These are phyloP conservation scores for Syrmaticus mikado DNA, from an alignment of 2,113 vertebrate genomes.

Conservation along the genomic window DNA sequence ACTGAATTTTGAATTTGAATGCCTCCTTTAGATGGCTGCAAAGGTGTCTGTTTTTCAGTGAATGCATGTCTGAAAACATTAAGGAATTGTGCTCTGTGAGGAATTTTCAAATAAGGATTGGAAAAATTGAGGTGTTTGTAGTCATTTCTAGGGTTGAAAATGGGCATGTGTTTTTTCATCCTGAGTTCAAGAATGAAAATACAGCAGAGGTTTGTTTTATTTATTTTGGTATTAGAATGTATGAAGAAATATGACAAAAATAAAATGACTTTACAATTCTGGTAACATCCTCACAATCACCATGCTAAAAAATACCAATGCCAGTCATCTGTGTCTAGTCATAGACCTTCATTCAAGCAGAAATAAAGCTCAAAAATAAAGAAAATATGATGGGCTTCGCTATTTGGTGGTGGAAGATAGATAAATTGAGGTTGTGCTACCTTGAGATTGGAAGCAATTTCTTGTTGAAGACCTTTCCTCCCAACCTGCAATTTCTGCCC, in stretches of 20 bases:
- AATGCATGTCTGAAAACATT: neutral
- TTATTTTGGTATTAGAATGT: neutral
- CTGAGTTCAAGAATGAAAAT: neutral
- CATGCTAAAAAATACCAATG: neutral
- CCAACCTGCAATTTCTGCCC: neutral
- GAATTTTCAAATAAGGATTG: neutral
- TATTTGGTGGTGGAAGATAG: neutral
- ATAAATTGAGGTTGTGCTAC: neutral
- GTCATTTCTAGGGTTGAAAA: neutral
- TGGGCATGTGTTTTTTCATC: neutral
- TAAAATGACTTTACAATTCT: neutral
- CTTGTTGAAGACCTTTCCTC: neutral
- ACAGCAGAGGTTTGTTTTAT: neutral
- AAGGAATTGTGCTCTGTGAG: neutral
- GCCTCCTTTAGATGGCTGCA: neutral
- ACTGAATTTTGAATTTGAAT: neutral
- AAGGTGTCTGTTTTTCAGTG: neutral
- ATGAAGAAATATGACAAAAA: neutral
- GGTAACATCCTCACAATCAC: neutral
- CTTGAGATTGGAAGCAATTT: slow-evolving; percentile 26
- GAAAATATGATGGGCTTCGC: neutral
- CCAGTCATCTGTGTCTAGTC: neutral
- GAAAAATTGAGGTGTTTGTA: neutral
- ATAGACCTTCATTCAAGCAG: neutral
- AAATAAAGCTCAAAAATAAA: neutral